Base-by-base conservation (phyloP, 2,888 invertebrate genomes). In the Drosophila subsilvestris region DNA sequence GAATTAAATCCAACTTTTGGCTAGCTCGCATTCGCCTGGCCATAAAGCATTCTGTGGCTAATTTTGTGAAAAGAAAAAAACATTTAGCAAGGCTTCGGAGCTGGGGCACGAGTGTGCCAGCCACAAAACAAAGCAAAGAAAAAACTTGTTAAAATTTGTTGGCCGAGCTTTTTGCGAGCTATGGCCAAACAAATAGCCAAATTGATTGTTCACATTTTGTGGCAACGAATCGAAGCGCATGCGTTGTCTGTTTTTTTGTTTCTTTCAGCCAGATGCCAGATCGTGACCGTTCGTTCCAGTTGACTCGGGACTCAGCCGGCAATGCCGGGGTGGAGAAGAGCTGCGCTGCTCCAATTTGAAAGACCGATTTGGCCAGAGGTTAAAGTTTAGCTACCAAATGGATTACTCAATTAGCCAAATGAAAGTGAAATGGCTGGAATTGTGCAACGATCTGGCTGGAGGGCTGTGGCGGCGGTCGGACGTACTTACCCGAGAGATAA, bases 401-500 rank as follows among this genome's bases (percentile, higher is more conserved):
- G 69, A 86, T 80, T 83, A 74, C 79, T 86, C 79, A 87, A 85
- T 84, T 85, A 78, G 74, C 50, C 65, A 59, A 77, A 72, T 69
- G 67, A 73, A 67, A 77, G 67, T 68, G 37, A 49, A 61, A 54
- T 70, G 67, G 37, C 44, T 44, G 14, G 20, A 42, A 50, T 73
- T 74, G 66, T 63, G 61, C 18, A 69, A 79, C 32, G 43, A 58
- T 20, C 20, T 27, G 14, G 12, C 48, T 54, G 29, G n/a, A 18
- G 37, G 22, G n/a, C 1, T 10, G 20, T 20, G 27, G 8, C 27
- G 9, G 27, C 1, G n/a, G n/a, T 37, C 14, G 7, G 37, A 2
- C 2, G 7, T 51, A 94, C 95, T 95, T 93, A 98, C 98, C 93
- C 98, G 94, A 86, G 98, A 98, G 90, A 98, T 98, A 88, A 98